Conservation (phyloP, 2,113 vertebrate species). For the Chascanopsetta lugubris region DNA sequence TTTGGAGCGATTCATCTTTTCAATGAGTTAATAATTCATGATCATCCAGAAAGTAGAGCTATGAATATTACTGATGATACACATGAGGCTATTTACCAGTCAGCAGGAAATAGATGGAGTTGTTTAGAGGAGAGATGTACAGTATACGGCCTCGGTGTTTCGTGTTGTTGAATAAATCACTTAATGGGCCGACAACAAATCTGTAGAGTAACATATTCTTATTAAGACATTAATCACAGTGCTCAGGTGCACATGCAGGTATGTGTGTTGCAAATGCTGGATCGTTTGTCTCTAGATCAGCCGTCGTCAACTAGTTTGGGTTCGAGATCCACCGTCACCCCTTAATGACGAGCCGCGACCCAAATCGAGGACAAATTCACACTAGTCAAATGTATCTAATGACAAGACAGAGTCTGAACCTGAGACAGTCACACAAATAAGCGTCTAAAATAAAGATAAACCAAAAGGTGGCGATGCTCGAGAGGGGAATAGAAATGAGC, state of each 20-base stretch:
- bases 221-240: conserved; percentile 27
- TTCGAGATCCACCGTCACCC: too few relatives aligned
- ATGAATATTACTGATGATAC: conserved; percentile 79
- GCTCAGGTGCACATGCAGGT: conserved; percentile 9
- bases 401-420: too few relatives aligned
- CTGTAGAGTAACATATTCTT: conserved; percentile 42
- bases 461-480: too few relatives aligned
- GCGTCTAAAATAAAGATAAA: too few relatives aligned
- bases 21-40: conserved; percentile 78
- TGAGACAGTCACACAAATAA: too few relatives aligned
- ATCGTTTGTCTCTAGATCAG: too few relatives aligned
- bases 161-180: conserved; percentile 65
- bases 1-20: conserved; percentile 74
- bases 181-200: conserved; percentile 32
- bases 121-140: conserved; percentile 64
- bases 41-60: conserved; percentile 72
- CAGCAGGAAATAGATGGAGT: conserved; percentile 74
- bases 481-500: too few relatives aligned
- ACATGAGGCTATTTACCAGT: conserved; percentile 80
- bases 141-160: conserved; percentile 59
- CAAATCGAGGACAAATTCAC: too few relatives aligned
- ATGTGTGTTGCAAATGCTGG: conserved; percentile 1
- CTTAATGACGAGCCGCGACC: too few relatives aligned
- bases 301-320: too few relatives aligned
- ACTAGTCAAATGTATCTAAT: too few relatives aligned